phyloP scores from a whole-genome alignment of 2,113 vertebrate species.

The Collichthys lucidus region DNA sequence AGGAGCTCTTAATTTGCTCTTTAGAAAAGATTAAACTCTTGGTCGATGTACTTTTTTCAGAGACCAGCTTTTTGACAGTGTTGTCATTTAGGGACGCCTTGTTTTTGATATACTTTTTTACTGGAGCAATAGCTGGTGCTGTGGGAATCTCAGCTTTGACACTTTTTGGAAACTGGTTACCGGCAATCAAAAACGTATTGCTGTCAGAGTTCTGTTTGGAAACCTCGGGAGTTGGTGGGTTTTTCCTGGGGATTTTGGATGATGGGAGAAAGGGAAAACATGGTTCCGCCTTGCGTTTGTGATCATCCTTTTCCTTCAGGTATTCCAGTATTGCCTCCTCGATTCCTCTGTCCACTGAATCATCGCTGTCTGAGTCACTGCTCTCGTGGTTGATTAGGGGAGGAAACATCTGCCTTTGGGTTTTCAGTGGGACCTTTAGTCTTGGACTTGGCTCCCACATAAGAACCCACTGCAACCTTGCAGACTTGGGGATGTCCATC shows the following conservation, averaged over 20 bases:
- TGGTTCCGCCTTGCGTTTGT: constrained; percentile 78
- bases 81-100: constrained; percentile 73
- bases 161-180: constrained; percentile 68
- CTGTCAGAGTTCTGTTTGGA: constrained; percentile 68
- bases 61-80: constrained; percentile 57
- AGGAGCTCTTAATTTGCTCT: constrained; percentile 41
- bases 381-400: constrained; percentile 65
- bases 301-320: constrained; percentile 89
- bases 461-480: constrained; percentile 58
- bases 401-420: constrained; percentile 38
- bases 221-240: constrained; percentile 60
- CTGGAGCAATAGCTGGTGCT: constrained; percentile 41
- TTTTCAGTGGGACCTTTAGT: constrained; percentile 55
- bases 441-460: constrained; percentile 56
- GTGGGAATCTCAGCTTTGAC: constrained; percentile 54
- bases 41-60: constrained; percentile 42
- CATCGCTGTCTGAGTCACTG: constrained; percentile 91
- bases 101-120: constrained; percentile 78
- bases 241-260: constrained; percentile 70
- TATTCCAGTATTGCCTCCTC: constrained; percentile 97
- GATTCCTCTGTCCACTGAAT: constrained; percentile 94
- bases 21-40: constrained; percentile 45
- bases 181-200: constrained; percentile 67
- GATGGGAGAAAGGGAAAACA: constrained; percentile 47
- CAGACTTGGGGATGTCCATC: constrained; percentile 67